phyloP scores from a whole-genome alignment of 2,113 vertebrate species.

The Psammodynastes pulverulentus region DNA sequence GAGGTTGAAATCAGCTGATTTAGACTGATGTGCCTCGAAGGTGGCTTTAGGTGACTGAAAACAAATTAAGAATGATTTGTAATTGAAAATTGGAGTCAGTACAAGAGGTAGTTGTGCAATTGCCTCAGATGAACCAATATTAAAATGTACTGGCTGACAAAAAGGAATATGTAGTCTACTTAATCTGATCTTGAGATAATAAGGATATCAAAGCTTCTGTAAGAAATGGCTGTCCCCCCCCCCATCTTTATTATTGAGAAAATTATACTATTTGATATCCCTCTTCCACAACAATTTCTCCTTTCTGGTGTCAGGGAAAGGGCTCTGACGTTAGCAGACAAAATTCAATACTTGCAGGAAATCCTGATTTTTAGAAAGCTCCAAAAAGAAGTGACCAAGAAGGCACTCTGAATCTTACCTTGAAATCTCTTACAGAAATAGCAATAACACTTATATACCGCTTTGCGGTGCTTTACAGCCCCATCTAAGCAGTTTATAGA shows the following conservation, averaged over 20 bases:
- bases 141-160: neutral
- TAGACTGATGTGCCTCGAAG: neutral
- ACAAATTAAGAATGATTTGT: neutral
- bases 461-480: too few species aligned
- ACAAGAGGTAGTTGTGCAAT: neutral
- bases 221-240: neutral
- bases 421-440: neutral
- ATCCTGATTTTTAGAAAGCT: neutral
- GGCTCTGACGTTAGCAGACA: neutral
- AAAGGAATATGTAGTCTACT: neutral
- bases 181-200: neutral
- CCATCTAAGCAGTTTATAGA: too few species aligned
- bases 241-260: neutral
- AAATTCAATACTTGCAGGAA: neutral
- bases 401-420: neutral
- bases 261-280: neutral
- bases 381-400: neutral
- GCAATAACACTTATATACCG: too few species aligned
- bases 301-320: neutral
- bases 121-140: neutral
- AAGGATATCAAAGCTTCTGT: neutral
- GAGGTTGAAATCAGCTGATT: neutral
- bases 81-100: neutral
- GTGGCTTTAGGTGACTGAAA: neutral
- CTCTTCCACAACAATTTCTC: neutral